These are phyloP conservation scores for Gobionotothen gibberifrons DNA, from an alignment of 2,797 vertebrate species.

Conservation along the genomic window DNA sequence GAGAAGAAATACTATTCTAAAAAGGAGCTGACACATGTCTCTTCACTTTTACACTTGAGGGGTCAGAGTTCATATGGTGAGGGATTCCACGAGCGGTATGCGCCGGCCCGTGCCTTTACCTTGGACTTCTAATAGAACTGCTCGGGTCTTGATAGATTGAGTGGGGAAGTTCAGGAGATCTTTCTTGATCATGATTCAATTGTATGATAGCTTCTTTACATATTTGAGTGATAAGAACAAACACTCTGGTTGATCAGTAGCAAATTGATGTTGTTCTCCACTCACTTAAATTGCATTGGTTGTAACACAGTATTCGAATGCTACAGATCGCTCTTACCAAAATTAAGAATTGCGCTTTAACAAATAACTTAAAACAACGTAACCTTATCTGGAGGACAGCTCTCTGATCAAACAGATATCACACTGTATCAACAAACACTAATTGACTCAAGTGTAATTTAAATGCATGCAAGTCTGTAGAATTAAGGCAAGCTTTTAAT, in stretches of 20 bases:
- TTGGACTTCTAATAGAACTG: too few relatives aligned
- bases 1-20: too few relatives aligned
- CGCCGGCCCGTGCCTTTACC: too few relatives aligned
- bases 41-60: too few relatives aligned
- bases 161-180: too few relatives aligned
- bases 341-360: slow-evolving; percentile 40
- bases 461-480: slow-evolving; percentile 73
- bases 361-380: slow-evolving; percentile 1
- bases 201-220: neutral
- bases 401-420: slow-evolving; percentile 65
- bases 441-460: slow-evolving; percentile 66
- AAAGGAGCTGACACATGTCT: too few relatives aligned
- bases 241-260: neutral
- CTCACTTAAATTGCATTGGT: neutral
- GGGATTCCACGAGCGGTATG: too few relatives aligned
- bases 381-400: slow-evolving; percentile 47
- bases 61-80: too few relatives aligned
- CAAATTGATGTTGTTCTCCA: neutral
- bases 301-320: neutral
- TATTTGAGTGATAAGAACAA: neutral
- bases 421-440: slow-evolving; percentile 71
- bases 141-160: too few relatives aligned
- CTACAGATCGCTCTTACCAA: slow-evolving; percentile 12
- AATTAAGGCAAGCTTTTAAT: slow-evolving; percentile 76
- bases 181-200: neutral